These are phyloP conservation scores for Psittacula echo DNA, from an alignment of 2,797 vertebrate genomes.

Conservation along the genomic window DNA sequence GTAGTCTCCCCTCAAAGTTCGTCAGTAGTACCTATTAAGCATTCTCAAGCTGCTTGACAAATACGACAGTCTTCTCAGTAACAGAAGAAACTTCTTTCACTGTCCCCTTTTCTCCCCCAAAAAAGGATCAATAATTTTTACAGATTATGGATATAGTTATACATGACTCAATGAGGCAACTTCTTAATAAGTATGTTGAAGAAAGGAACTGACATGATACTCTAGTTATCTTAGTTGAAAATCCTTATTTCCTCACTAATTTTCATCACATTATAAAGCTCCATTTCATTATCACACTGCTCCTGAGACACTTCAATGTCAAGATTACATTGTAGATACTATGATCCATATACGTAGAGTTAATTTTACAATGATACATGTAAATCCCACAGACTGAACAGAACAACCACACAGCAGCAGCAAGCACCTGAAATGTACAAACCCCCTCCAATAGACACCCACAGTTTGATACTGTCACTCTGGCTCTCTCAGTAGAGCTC, in stretches of 20 bases:
- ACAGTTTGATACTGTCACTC: neutral
- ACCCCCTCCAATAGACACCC: neutral
- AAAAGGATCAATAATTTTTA: neutral
- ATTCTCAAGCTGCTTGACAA: neutral
- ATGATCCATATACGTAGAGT: neutral
- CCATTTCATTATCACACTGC: neutral
- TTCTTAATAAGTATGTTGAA: neutral
- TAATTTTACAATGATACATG: neutral
- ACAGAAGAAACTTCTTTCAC: neutral
- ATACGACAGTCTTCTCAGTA: neutral
- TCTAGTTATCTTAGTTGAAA: neutral
- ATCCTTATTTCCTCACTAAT: neutral
- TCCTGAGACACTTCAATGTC: neutral
- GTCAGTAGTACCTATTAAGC: neutral
- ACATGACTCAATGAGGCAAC: neutral
- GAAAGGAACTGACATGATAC: neutral
- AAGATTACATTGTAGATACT: neutral
- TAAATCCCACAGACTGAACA: neutral
- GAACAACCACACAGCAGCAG: neutral
- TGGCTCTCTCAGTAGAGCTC: neutral
- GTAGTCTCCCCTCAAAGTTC: neutral
- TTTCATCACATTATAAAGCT: neutral
- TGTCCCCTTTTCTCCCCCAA: fast-evolving
- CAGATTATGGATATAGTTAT: neutral
- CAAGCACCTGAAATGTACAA: neutral